Base-by-base conservation (phyloP, 35 echinoderm and acorn worm species). In the Holothuria glaberrima region DNA sequence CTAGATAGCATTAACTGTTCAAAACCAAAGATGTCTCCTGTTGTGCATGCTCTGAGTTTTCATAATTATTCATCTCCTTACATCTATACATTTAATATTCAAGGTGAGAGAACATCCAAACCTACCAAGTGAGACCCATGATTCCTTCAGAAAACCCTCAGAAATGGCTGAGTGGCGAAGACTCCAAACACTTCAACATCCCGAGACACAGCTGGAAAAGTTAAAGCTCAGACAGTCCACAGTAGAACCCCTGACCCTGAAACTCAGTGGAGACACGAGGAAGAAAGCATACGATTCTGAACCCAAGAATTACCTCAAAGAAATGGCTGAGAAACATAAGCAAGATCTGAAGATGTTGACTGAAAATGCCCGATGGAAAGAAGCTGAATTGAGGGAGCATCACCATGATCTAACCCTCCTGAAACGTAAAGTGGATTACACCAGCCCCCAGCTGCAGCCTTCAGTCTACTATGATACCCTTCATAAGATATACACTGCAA, bases 381-480 rank as follows among this genome's bases (percentile, higher is more conserved):
- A 98, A 70, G 96, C 96, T 21, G 96, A 98, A 48, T 33, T 73
- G 54, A 90, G 94, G 67, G 83, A 98, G 45, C 96, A 98, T 64
- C 96, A 95, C 30, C 90, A 98, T 73, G 96, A 98, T 73, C 63
- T 98, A 45, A 68, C 73, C 35, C 70, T 83, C 22, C 91, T 98
- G 9, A 98, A 94, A 75, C 79, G 96, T 4, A 98, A 98, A 48
- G 91, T 95, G 20, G 93, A 94, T 33, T 98, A 90, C 88, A 94
- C 93, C 33, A 91, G 93, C 21, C 93, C 96, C 12, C 63, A 68
- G 22, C 48, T 93, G 33, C 96, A 94, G 30, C 88, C 94, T 24
- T 82, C 86, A 12, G 96, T 98, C 6, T 98, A 98, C 48, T 98
- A 98, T 45, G 96, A 98, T 50, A 93, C 88, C 24, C 88, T 98